phyloP scores from a whole-genome alignment of 1,140 invertebrate genomes.

The Aphis craccivora region DNA sequence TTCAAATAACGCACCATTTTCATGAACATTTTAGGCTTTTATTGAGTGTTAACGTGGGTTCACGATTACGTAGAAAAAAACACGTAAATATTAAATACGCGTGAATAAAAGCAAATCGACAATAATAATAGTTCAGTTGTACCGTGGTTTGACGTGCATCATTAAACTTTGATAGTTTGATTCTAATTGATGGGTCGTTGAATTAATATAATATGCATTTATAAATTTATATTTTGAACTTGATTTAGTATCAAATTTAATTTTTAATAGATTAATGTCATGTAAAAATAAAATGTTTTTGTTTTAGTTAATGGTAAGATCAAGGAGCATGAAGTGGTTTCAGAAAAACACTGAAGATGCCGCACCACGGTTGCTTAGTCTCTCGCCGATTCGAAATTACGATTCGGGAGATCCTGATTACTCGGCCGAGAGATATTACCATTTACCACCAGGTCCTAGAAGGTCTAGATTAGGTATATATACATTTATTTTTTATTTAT shows the following conservation, averaged over 20 bases:
- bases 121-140: neutral
- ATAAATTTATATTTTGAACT: neutral
- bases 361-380: conserved; percentile 42
- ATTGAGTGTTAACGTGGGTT: neutral
- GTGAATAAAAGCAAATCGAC: neutral
- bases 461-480: conserved; percentile 49
- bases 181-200: neutral
- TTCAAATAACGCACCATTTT: conserved; percentile 11
- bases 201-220: neutral
- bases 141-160: neutral
- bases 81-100: neutral
- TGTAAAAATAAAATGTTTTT: neutral
- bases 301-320: conserved; percentile 9
- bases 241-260: too few relatives aligned
- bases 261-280: neutral
- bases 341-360: conserved; percentile 51
- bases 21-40: conserved; percentile 5
- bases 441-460: conserved; percentile 32
- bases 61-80: neutral
- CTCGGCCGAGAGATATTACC: conserved; percentile 29
- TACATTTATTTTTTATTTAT: neutral
- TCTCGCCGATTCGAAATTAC: conserved; percentile 41
- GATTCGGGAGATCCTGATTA: conserved; percentile 48
- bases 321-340: conserved; percentile 53
- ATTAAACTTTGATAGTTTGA: neutral